A percentile compares a stretch with the other conserved stretches of the same genome.
These are phyloP conservation scores for Melitaea cinxia DNA, from an alignment of 1,140 invertebrate genomes.

Conservation along the genomic window DNA sequence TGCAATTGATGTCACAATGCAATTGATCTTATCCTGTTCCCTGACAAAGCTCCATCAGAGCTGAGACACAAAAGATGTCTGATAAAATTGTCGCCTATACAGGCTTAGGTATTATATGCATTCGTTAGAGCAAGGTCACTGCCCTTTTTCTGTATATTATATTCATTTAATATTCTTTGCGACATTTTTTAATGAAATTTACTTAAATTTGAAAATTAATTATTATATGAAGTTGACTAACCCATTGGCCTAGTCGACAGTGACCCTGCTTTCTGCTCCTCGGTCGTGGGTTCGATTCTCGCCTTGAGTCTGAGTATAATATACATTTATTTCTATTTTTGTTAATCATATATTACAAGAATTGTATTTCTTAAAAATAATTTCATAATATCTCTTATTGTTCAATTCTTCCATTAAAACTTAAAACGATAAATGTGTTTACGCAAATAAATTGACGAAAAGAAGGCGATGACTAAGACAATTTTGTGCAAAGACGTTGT, in stretches of 20 bases:
- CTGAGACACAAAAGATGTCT: conserved; percentile 25
- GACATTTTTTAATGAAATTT: background rate
- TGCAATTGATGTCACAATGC: conserved; percentile 55
- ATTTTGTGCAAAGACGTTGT: conserved; percentile 27
- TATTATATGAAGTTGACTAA: no score
- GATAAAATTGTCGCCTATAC: conserved; percentile 39
- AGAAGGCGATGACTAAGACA: conserved; percentile 48
- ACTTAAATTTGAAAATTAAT: background rate
- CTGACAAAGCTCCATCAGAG: conserved; percentile 17
- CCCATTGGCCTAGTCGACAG: no score
- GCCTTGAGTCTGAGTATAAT: no score
- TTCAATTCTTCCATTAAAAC: no score
- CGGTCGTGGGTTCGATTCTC: no score
- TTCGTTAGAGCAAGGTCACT: conserved; percentile 34
- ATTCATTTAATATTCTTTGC: background rate
- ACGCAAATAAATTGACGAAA: conserved; percentile 38
- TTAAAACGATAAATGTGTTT: conserved; percentile 23
- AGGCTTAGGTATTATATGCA: no score
- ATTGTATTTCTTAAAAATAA: background rate
- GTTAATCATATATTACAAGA: background rate
- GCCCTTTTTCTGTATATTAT: conserved; percentile 23
- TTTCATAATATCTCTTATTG: background rate
- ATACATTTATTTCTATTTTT: no score
- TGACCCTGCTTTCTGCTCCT: no score
- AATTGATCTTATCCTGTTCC: conserved; percentile 33